Base-by-base conservation (phyloP, 1,140 invertebrate species). In the Zeugodacus cucurbitae region DNA sequence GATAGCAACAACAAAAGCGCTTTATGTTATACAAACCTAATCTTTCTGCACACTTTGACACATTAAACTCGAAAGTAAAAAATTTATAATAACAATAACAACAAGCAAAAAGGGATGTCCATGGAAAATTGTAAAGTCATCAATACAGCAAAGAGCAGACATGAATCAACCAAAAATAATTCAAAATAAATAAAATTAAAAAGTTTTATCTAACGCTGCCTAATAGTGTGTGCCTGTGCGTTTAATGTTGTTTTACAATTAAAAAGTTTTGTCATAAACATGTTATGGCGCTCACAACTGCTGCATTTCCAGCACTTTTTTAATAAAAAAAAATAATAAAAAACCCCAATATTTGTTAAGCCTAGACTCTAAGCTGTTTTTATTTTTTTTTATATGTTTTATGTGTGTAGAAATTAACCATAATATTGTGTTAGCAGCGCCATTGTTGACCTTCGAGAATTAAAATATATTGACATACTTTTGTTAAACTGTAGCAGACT, bases 211-310 rank as follows among this genome's bases (percentile, higher is more conserved):
- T 67, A 67, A 0, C 0, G 22, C 10, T 26, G 1, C n/a, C 58
- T 8, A 62, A 62, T 26, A 70, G 11, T 29, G 26, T 34, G 11
- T 70, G 29, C 11, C 10, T 17, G 32, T 70, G 26, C 5, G 64
- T 70, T 34, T 29, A 17, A 32, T 32, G 64, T 34, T 74, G 70
- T 44, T 41, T 37, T 41, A 41, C 34, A 41, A 74, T 74, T 41
- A 74, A 74, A 74, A 74, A 74, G 64, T 74, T 74, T 74, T n/a
- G 37, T n/a, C 70, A 41, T 74, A 41, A 74, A 41, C 10, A 41
- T 74, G 4, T 74, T 41, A 74, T 74, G 20, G 22, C 7, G 3
- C 6, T n/a, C 14, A n/a, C 70, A 44, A 74, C 20, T 74, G 70
- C 20, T 41, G n/a, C 37, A 74, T n/a, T 37, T n/a, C 37, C 0